Evolutionary conservation across 1,140 invertebrate species (phyloP).

Genomic region (Mactra quadrangularis): DNA sequence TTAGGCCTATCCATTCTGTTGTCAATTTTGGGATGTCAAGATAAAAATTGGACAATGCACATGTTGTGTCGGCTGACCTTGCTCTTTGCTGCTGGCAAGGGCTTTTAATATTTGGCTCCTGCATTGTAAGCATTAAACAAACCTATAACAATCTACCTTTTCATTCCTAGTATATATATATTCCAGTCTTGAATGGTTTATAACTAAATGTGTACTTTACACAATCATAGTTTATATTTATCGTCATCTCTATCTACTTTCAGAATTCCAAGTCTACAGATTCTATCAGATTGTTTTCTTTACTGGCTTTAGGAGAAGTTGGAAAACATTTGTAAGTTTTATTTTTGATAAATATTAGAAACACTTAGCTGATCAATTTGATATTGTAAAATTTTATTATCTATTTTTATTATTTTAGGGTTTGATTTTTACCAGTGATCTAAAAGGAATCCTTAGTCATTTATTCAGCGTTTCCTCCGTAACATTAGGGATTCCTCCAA

Average conservation of each 20-base stretch:
- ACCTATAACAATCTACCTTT: too few relatives aligned
- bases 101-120: slow-evolving; percentile 19
- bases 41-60: slow-evolving; percentile 29
- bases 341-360: not conserved
- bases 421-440: too few relatives aligned
- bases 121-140: slow-evolving; percentile 21
- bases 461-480: too few relatives aligned
- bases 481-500: too few relatives aligned
- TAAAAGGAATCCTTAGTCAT: too few relatives aligned
- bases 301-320: slow-evolving; percentile 98
- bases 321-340: slow-evolving; percentile 93
- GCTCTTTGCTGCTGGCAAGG: too few relatives aligned
- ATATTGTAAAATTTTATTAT: slow-evolving; percentile 3
- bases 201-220: too few relatives aligned
- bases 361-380: slow-evolving; percentile 2
- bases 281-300: slow-evolving; percentile 93
- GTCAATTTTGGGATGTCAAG: slow-evolving; percentile 5
- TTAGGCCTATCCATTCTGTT: slow-evolving; percentile 31
- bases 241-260: too few relatives aligned
- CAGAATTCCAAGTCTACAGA: slow-evolving; percentile 87
- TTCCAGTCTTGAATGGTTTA: too few relatives aligned
- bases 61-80: slow-evolving; percentile 18
- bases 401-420: too few relatives aligned
- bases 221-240: too few relatives aligned
- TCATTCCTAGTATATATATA: too few relatives aligned